phyloP scores from a whole-genome alignment of 1,140 invertebrate genomes.

The Cataglyphis hispanica region DNA sequence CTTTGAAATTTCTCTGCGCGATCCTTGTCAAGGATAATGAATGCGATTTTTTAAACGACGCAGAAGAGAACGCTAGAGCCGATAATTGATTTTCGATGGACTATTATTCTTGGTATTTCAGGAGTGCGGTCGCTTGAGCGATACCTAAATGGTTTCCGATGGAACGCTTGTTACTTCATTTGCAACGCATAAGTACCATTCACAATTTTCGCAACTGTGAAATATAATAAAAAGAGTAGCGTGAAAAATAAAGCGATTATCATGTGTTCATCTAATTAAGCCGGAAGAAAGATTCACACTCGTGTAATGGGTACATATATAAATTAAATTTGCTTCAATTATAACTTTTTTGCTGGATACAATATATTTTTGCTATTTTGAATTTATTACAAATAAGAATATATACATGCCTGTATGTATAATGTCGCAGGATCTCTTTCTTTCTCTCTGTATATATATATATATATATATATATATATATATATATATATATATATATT shows the following conservation, averaged over 20 bases:
- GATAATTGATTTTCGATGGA: constrained; percentile 62
- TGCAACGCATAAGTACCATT: constrained; percentile 55
- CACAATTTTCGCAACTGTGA: constrained; percentile 52
- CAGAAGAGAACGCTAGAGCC: constrained; percentile 46
- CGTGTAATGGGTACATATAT: background rate
- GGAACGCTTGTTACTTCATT: constrained; percentile 57
- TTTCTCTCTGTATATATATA: too few relatives aligned
- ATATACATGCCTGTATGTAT: constrained; percentile 21
- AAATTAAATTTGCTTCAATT: constrained; percentile 24
- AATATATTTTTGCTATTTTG: background rate
- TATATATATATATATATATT: too few relatives aligned
- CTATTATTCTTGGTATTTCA: constrained; percentile 64
- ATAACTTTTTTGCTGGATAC: background rate
- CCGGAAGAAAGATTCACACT: background rate
- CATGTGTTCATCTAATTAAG: constrained; percentile 23
- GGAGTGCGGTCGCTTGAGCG: constrained; percentile 56
- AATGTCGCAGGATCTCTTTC: background rate
- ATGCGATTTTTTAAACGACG: constrained; percentile 51
- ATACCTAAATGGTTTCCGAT: constrained; percentile 64
- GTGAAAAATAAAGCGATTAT: constrained; percentile 46
- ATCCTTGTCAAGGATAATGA: constrained; percentile 36
- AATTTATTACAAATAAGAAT: constrained; percentile 21
- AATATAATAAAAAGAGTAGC: constrained; percentile 53
- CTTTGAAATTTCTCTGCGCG: constrained; percentile 42
- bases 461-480: too few relatives aligned